A percentile compares a stretch with the other conserved stretches of the same genome.
Evolutionary conservation across 2,888 invertebrate genomes (phyloP).

Genomic region (Carabus problematicus): DNA sequence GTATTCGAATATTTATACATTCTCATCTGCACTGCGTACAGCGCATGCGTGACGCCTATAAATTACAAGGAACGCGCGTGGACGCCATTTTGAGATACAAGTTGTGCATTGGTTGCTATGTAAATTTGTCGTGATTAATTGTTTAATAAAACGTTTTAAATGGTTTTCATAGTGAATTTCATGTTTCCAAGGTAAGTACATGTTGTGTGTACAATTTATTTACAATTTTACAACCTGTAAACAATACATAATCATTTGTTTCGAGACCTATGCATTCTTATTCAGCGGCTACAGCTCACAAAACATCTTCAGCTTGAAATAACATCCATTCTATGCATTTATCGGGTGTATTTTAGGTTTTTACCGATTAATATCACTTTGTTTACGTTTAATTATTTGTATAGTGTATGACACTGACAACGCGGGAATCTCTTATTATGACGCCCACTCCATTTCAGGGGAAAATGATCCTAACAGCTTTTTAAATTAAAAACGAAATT

Average conservation of each 20-base stretch:
- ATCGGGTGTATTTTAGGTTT: background rate
- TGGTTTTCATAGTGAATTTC: constrained; percentile 38
- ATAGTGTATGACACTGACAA: constrained; percentile 52
- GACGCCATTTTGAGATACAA: constrained; percentile 58
- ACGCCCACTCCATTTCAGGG: constrained; percentile 51
- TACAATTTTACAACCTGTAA: constrained; percentile 22
- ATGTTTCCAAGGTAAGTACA: constrained; percentile 46
- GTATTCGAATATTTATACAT: too few species aligned
- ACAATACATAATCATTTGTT: constrained; percentile 32
- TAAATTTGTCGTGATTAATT: constrained; percentile 42
- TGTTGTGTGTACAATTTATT: constrained; percentile 20
- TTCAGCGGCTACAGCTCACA: constrained; percentile 28
- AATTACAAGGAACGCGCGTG: constrained; percentile 55
- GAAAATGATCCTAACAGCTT: constrained; percentile 49
- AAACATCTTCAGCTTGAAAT: too few species aligned
- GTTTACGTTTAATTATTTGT: constrained; percentile 40
- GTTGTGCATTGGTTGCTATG: constrained; percentile 44
- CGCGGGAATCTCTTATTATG: constrained; percentile 54
- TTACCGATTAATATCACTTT: constrained; percentile 20
- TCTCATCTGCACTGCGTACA: background rate
- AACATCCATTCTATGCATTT: constrained; percentile 1
- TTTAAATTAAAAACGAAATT: constrained; percentile 51
- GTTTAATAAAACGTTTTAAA: constrained; percentile 45
- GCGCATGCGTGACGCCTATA: constrained; percentile 51
- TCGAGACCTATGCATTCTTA: constrained; percentile 34